Conservation (phyloP, 2,113 vertebrate species). For the Aspidoscelis tigris region DNA sequence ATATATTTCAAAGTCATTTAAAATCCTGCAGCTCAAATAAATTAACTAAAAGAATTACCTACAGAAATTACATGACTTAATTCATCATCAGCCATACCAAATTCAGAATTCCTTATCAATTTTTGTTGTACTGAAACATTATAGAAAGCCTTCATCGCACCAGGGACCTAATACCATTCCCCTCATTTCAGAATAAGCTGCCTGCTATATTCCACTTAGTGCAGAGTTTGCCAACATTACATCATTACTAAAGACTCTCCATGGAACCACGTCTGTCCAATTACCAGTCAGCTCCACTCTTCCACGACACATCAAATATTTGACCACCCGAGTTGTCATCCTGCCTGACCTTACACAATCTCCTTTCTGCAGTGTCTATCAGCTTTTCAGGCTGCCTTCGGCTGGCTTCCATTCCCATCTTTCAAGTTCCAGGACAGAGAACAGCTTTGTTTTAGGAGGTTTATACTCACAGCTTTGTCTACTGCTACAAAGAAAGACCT, state of each 20-base stretch:
- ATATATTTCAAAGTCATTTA: no score
- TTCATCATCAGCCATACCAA: not conserved
- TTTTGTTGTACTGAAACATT: not conserved
- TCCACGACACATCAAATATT: not conserved
- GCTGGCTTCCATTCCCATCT: not conserved
- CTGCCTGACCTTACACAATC: slow-evolving; percentile 9
- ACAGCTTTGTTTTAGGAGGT: not conserved
- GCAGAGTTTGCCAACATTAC: not conserved
- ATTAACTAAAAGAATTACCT: not conserved
- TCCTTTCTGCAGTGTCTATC: not conserved
- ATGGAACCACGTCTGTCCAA: not conserved
- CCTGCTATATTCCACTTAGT: slow-evolving; percentile 2
- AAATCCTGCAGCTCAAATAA: no score
- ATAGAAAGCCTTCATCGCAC: not conserved
- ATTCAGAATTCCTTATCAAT: not conserved
- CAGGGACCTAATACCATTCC: not conserved
- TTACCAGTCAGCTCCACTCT: not conserved
- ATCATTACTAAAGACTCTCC: slow-evolving; percentile 10
- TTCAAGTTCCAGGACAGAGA: not conserved
- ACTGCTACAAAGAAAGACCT: slow-evolving; percentile 1
- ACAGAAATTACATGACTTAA: rapidly evolving
- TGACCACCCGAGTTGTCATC: slow-evolving; percentile 10
- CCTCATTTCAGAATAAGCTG: not conserved
- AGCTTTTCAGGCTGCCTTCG: slow-evolving; percentile 14
- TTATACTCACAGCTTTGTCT: slow-evolving; percentile 10